phyloP scores from a whole-genome alignment of 2,888 invertebrate genomes.

The Dysmachus trigonus region DNA sequence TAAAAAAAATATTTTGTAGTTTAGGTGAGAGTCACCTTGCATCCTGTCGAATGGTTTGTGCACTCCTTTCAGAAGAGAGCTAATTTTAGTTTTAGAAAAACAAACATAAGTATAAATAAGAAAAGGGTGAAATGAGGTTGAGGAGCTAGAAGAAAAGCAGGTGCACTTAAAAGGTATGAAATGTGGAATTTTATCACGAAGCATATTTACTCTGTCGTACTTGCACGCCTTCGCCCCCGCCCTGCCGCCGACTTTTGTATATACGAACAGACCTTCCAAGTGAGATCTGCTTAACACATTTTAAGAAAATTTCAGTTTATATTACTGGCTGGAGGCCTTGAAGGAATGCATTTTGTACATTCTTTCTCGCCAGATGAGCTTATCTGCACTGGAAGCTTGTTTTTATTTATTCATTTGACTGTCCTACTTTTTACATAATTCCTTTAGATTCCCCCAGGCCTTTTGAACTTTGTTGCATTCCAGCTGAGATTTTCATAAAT shows the following conservation, averaged over 20 bases:
- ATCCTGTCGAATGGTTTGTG: background rate
- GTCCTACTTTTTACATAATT: constrained; percentile 17
- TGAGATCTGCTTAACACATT: background rate
- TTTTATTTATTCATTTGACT: constrained; percentile 31
- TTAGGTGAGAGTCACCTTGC: background rate
- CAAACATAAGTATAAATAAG: constrained; percentile 17
- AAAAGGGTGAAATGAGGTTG: constrained; percentile 24
- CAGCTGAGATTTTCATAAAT: background rate
- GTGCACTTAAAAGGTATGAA: constrained; percentile 32
- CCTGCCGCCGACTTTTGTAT: background rate
- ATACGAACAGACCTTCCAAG: background rate
- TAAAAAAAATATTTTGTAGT: background rate
- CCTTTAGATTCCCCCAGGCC: background rate
- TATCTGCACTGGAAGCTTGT: constrained; percentile 10
- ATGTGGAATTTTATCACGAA: constrained; percentile 38
- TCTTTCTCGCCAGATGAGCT: constrained; percentile 11
- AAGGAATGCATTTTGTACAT: constrained; percentile 31
- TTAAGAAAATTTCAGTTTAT: background rate
- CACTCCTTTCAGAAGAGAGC: background rate
- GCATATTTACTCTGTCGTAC: constrained; percentile 6
- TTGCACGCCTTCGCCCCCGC: background rate
- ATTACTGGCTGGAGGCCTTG: constrained; percentile 20
- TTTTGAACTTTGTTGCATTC: background rate
- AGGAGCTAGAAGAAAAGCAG: constrained; percentile 27
- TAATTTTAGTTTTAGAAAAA: constrained; percentile 29